Percentiles rank a stretch among this genome's conserved stretches.
phyloP scores from a whole-genome alignment of 2,113 vertebrate genomes.

The Erythrocercus mccallii region DNA sequence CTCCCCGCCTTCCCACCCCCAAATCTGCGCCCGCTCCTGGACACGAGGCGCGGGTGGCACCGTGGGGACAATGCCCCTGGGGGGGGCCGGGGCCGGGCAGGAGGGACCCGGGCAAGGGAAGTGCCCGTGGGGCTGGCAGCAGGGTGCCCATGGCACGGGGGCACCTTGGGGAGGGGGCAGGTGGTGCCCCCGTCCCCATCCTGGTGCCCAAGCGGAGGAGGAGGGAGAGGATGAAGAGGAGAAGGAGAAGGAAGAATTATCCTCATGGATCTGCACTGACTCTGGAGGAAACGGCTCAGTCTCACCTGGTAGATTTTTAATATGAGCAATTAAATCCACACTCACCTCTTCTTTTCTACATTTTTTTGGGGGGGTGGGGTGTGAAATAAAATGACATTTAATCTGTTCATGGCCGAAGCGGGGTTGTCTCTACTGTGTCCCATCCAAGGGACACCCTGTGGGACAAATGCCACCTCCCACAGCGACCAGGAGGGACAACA shows the following conservation, averaged over 20 bases:
- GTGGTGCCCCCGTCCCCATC: background rate
- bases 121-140: background rate
- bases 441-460: background rate
- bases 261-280: background rate
- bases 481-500: background rate
- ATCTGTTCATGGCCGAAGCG: conserved; percentile 57
- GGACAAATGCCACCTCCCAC: background rate
- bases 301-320: conserved; percentile 77
- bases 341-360: conserved; percentile 92
- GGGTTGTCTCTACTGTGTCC: background rate
- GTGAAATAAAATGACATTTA: conserved; percentile 89
- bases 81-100: background rate
- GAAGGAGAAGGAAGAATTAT: background rate
- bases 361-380: conserved; percentile 63
- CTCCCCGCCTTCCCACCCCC: no score
- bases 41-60: background rate
- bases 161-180: background rate
- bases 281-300: conserved; percentile 74
- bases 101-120: background rate
- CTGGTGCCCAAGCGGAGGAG: background rate
- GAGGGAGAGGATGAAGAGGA: background rate
- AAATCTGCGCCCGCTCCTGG: background rate
- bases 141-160: background rate
- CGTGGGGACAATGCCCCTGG: fast-evolving
- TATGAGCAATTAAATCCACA: conserved; percentile 72